Evolutionary conservation across 2,113 vertebrate species (phyloP), one percentile per base, ranked within the genome.

Genomic region (Scytalopus superciliaris): DNA sequence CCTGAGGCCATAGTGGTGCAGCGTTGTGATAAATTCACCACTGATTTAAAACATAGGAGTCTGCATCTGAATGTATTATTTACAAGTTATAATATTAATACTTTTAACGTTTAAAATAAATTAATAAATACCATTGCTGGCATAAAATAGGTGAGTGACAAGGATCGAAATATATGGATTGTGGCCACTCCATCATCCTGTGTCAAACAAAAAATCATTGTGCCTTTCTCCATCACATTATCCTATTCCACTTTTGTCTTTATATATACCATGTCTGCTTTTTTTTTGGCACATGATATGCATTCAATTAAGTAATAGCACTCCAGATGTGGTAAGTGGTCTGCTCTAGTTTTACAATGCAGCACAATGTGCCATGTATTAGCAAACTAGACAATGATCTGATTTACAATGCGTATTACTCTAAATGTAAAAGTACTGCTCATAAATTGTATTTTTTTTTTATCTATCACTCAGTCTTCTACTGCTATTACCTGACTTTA

Each of bases 321-420:
- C 73, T 91, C 52, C 64, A 87, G 44, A 85, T 40, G 69, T 87
- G 67, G 17, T 67, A 93, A 96, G 86, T 89, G 74, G 37, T 77
- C 37, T 82, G 44, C 56, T 56, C 37, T 42, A 68, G 78, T 75
- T 86, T 68, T 87, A 33, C 57, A 73, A 28, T 0, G 0, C 86
- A 76, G 50, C 47, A 81, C 67, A 83, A 44, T 10, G 10, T 66
- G 60, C 55, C 73, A 50, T 37, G 59, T 76, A 94, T 74, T 77
- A 87, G 84, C 74, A 93, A 94, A 86, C 67, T 47, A 96, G 82
- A 90, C 91, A 93, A 76, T 49, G 33, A 84, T 59, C 76, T 84
- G 92, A 94, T 94, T 94, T 91, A 93, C 89, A 74, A 24, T 33
- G 19, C 45, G 40, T 89, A 81, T 91, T 84, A 74, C 77, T 73